Conservation (phyloP, 1,140 invertebrate species). For the Drosophila persimilis region DNA sequence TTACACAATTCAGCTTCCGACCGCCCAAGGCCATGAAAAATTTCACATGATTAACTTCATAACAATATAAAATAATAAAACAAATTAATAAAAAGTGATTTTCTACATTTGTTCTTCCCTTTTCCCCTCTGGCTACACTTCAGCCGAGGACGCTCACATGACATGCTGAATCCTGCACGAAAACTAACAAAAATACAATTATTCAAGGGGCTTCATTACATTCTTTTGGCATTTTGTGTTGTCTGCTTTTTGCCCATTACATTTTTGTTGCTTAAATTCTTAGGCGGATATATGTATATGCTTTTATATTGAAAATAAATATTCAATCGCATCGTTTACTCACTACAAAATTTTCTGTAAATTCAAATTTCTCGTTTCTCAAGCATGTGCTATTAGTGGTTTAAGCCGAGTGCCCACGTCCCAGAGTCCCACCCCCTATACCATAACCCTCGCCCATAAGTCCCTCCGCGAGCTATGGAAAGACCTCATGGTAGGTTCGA, state of each 20-base stretch:
- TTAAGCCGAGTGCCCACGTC: no score
- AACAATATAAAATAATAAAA: slow-evolving; percentile 81
- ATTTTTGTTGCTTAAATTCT: slow-evolving; percentile 36
- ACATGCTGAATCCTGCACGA: slow-evolving; percentile 6
- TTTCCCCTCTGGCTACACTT: no score
- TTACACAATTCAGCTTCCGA: slow-evolving; percentile 33
- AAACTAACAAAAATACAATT: slow-evolving; percentile 36
- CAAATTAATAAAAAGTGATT: slow-evolving; percentile 77
- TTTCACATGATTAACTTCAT: slow-evolving; percentile 72
- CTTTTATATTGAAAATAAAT: slow-evolving; percentile 64
- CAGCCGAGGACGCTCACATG: not conserved
- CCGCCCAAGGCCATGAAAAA: slow-evolving; percentile 39
- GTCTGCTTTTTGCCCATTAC: slow-evolving; percentile 9
- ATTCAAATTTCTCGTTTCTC: slow-evolving; percentile 61
- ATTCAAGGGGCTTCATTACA: slow-evolving; percentile 53
- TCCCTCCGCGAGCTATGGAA: slow-evolving; percentile 24
- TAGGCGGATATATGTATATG: slow-evolving; percentile 51
- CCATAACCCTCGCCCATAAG: slow-evolving; percentile 45
- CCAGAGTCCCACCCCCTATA: no score
- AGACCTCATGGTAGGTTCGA: slow-evolving; percentile 5
- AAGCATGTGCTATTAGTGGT: slow-evolving; percentile 71
- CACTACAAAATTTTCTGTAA: slow-evolving; percentile 61
- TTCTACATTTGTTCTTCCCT: slow-evolving; percentile 67
- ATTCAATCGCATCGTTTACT: slow-evolving; percentile 65
- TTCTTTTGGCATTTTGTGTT: slow-evolving; percentile 58